A percentile compares a stretch with the other conserved stretches of the same genome.
Conservation (phyloP, 2,797 vertebrate species). For the Borostomias antarcticus region DNA sequence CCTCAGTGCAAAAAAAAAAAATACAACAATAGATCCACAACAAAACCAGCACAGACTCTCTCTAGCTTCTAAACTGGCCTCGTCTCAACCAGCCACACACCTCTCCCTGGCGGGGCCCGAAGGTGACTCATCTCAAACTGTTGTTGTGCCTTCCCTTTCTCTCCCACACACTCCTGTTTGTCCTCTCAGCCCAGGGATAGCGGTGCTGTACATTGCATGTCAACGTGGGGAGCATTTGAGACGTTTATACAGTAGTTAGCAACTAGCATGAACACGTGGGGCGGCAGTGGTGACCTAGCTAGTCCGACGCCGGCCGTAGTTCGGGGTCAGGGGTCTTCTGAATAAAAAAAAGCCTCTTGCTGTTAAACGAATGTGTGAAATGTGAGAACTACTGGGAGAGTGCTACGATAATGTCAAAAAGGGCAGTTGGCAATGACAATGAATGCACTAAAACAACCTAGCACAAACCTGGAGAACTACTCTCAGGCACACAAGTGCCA, state of each 20-base stretch:
- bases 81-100: neutral
- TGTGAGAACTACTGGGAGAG: conserved; percentile 13
- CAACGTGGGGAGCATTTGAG: conserved; percentile 5
- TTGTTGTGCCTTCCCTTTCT: neutral
- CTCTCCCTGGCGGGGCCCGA: neutral
- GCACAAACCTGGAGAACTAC: conserved; percentile 21
- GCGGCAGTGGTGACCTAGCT: conserved; percentile 48
- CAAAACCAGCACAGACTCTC: conserved; percentile 29
- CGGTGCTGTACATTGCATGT: conserved; percentile 11
- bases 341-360: neutral
- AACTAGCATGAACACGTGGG: neutral
- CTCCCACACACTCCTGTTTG: neutral
- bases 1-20: conserved; percentile 56
- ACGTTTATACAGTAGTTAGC: neutral
- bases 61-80: conserved; percentile 29
- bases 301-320: neutral
- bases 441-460: neutral
- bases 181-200: neutral
- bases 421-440: neutral
- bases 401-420: neutral
- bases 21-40: conserved; percentile 32
- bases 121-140: neutral
- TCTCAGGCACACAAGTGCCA: neutral
- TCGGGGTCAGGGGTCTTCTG: neutral
- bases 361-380: conserved; percentile 22